Base-by-base conservation (phyloP, 2,797 vertebrate genomes). In the Kryptopterus vitreolus region DNA sequence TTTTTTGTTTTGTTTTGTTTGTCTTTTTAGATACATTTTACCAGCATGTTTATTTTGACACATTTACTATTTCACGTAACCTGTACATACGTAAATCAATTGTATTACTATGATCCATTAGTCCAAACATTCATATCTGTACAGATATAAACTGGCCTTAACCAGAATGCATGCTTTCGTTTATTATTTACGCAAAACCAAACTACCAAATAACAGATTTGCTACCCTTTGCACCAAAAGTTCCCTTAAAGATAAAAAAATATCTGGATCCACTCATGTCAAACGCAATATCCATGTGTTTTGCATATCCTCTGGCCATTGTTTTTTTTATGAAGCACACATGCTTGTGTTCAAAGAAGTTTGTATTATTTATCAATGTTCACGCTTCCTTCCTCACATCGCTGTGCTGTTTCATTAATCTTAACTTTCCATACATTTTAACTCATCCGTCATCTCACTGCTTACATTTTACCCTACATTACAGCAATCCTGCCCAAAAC, bases 391-490 rank as follows among this genome's bases (percentile, higher is more conserved):
- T 22, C 48, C 48, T 16, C 31, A 38, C 6, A 73, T 12, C 38
- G 22, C 26, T 72, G 50, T n/a, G n/a, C 69, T 53, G 20, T 73
- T 33, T 73, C 31, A 38, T 73, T 57, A 9, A 24, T 57, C 35
- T 72, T 0, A 33, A 38, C 35, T 15, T 33, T 72, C 16, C 22
- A 57, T 55, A 15, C n/a, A 24, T 31, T n/a, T 22, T 26, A 71
- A 11, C 48, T 31, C 26, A 26, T 68, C n/a, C 22, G 24, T 46
- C 63, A 43, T n/a, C 22, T 13, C 18, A 8, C 18, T 22, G 5
- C 35, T 48, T 48, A 53, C 33, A 18, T 33, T 29, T 22, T 53
- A 1, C 11, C 52, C 29, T 13, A 24, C 13, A 63, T 52, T 4
- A 5, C 62, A 12, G 31, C 20, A 68, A 10, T 3, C 6, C 20